phyloP scores from a whole-genome alignment of 2,797 vertebrate genomes.

The Columba guinea region DNA sequence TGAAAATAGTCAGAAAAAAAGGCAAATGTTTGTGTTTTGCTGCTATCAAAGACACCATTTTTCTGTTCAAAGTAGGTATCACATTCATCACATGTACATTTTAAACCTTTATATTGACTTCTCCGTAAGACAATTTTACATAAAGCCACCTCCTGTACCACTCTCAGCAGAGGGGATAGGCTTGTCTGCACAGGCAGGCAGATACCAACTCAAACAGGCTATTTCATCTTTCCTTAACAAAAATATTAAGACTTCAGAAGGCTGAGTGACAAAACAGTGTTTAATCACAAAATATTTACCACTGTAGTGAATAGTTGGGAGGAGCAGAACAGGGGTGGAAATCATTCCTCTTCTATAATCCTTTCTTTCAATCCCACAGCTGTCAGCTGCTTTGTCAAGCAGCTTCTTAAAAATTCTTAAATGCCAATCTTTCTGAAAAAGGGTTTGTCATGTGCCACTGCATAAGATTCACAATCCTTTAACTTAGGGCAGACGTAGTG shows the following conservation, averaged over 20 bases:
- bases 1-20: neutral
- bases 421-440: neutral
- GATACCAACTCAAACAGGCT: neutral
- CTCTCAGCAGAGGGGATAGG: fast-evolving
- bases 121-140: neutral
- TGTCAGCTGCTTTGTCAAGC: neutral
- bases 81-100: neutral
- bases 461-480: neutral
- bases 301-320: neutral
- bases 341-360: neutral
- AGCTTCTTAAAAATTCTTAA: neutral
- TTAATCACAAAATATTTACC: neutral
- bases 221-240: neutral
- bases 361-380: neutral
- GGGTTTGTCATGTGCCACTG: neutral
- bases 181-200: neutral
- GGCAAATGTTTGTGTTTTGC: neutral
- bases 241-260: neutral
- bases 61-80: neutral
- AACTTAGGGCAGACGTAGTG: neutral
- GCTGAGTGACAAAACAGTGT: neutral
- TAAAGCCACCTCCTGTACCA: neutral
- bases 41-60: neutral
- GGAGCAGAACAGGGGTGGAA: neutral
- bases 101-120: neutral